These are phyloP conservation scores for Solenopsis invicta DNA, from an alignment of 1,140 invertebrate genomes.

Conservation along the genomic window DNA sequence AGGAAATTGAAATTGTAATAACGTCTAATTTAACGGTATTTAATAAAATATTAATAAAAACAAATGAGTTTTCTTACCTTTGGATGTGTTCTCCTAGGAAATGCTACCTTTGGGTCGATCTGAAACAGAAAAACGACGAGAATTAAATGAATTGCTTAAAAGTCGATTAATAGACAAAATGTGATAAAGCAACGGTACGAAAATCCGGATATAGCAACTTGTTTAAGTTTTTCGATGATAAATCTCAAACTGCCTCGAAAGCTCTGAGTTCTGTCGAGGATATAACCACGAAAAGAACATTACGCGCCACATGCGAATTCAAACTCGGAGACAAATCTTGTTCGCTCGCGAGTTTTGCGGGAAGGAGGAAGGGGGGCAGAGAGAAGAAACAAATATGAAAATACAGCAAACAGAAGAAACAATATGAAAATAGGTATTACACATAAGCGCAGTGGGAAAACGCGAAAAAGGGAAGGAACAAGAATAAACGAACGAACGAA, in stretches of 20 bases:
- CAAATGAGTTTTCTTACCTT: slow-evolving; percentile 92
- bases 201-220: not conserved
- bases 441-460: slow-evolving; percentile 55
- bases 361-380: not conserved
- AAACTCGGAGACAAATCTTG: slow-evolving; percentile 57
- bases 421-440: slow-evolving; percentile 65
- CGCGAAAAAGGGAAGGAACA: slow-evolving; percentile 34
- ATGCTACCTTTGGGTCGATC: slow-evolving; percentile 99
- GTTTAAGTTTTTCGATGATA: slow-evolving; percentile 43
- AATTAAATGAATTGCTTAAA: not conserved
- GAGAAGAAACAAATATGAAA: slow-evolving; percentile 60
- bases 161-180: not conserved
- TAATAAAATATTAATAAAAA: not conserved
- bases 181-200: not conserved
- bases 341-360: slow-evolving; percentile 43
- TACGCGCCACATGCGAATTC: slow-evolving; percentile 55
- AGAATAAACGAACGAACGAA: slow-evolving; percentile 56
- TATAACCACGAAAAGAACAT: slow-evolving; percentile 49
- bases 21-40: not conserved
- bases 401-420: slow-evolving; percentile 46
- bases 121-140: slow-evolving; percentile 88
- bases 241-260: slow-evolving; percentile 33
- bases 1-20: not conserved
- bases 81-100: slow-evolving; percentile 99
- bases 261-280: not conserved